Percentiles rank a stretch among this genome's conserved stretches.
Evolutionary conservation across 2,113 vertebrate species (phyloP).

Genomic region (Globicephala melas): DNA sequence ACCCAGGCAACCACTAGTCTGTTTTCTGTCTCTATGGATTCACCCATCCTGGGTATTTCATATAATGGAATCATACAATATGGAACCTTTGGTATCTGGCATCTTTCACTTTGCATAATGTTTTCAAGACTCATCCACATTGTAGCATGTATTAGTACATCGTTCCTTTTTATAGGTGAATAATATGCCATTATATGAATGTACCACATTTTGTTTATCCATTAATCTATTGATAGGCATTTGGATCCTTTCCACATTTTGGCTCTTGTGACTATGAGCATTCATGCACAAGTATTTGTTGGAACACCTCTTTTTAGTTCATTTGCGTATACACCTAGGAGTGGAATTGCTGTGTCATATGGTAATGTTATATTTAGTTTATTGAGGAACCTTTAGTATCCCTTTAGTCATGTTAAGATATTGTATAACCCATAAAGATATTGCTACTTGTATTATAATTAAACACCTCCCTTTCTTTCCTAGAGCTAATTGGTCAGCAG

Average conservation of each 20-base stretch:
- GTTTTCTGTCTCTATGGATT: not conserved
- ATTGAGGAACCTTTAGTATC: not conserved
- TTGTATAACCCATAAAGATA: not conserved
- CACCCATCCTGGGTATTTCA: not conserved
- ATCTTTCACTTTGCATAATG: not conserved
- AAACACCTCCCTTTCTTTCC: not conserved
- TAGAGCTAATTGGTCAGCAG: not conserved
- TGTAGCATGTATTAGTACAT: not conserved
- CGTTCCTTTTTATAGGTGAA: slow-evolving; percentile 4
- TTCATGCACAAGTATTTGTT: not conserved
- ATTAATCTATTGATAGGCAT: not conserved
- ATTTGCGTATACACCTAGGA: not conserved
- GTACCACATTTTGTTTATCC: not conserved
- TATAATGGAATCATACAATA: not conserved
- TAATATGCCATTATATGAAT: not conserved
- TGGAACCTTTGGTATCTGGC: not conserved
- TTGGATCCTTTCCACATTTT: not conserved
- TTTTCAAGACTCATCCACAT: not conserved
- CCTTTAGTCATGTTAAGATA: not conserved
- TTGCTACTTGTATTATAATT: not conserved
- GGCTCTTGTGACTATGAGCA: not conserved
- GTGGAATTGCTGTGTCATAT: not conserved
- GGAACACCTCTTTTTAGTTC: not conserved
- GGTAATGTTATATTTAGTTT: slow-evolving; percentile 5
- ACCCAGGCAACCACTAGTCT: not conserved